Base-by-base conservation (phyloP, 1,140 invertebrate species). In the Lepidurus packardi region DNA sequence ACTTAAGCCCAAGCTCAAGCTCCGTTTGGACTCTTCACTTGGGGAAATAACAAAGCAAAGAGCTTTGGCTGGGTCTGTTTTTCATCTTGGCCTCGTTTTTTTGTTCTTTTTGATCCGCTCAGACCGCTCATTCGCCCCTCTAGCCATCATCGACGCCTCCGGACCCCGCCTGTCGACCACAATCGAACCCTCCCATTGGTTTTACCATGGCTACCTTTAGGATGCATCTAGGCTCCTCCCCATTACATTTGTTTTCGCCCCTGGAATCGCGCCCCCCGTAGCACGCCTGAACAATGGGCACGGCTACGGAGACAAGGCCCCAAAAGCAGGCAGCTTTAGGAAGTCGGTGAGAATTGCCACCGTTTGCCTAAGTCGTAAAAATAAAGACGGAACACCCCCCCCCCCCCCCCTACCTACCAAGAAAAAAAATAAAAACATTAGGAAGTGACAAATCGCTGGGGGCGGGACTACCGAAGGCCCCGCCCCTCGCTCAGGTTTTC, bases 1-100 rank as follows among this genome's bases (percentile, higher is more conserved):
- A 65, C 53, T 65, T 65, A 11, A 65, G 7, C 53, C 53, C 6
- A 21, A 65, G 53, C 53, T 65, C 53, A 65, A 65, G 21, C 53
- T 65, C 13, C 8, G 53, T 65, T 65, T 65, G 53, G 53, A 65
- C 53, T 65, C 53, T 65, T n/a, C 53, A 65, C 53, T 65, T 65
- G 53, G 21, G 53, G 53, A 65, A 65, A 65, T 65, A 65, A 65
- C 53, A 65, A 65, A 65, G 53, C 53, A 65, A 65, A 65, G 53
- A 65, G 53, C 53, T 65, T 65, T 65, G 34, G 34, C 34, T 34
- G 34, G 34, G 34, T 65, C 53, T 65, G 53, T 4, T 65, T 47
- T 47, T 47, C 21, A n/a, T 65, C 53, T 13, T n/a, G 21, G 21
- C 7, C 16, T 65, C 7, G 21, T 65, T 65, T 21, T 65, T 65